Percentiles rank a stretch among this genome's conserved stretches.
Evolutionary conservation across 2,113 vertebrate species (phyloP).

Genomic region (Zosterops borbonicus): DNA sequence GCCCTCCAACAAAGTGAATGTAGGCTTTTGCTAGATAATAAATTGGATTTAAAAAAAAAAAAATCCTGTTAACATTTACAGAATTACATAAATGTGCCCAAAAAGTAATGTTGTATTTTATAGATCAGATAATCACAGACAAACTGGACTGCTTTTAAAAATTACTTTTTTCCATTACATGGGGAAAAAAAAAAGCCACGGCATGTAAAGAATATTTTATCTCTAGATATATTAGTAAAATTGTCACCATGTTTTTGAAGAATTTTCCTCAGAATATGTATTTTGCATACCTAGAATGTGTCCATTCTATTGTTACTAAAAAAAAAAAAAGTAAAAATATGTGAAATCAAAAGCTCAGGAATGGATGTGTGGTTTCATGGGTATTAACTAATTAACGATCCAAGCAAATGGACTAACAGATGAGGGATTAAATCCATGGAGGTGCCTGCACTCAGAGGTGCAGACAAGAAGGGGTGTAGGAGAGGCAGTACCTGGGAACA

Average conservation of each 20-base stretch:
- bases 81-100: neutral
- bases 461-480: neutral
- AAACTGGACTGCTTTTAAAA: neutral
- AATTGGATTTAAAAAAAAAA: neutral
- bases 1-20: neutral
- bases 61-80: neutral
- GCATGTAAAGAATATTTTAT: neutral
- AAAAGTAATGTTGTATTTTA: neutral
- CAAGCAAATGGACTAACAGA: neutral
- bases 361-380: neutral
- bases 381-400: neutral
- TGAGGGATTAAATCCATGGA: neutral
- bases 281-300: neutral
- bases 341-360: neutral
- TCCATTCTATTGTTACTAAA: neutral
- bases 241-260: neutral
- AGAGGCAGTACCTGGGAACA: neutral
- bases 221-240: neutral
- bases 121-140: neutral
- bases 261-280: neutral
- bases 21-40: neutral
- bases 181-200: neutral
- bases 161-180: neutral
- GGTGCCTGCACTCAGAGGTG: neutral
- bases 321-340: neutral